Base-by-base conservation (phyloP, 2,797 vertebrate genomes). In the Botia almorhae region DNA sequence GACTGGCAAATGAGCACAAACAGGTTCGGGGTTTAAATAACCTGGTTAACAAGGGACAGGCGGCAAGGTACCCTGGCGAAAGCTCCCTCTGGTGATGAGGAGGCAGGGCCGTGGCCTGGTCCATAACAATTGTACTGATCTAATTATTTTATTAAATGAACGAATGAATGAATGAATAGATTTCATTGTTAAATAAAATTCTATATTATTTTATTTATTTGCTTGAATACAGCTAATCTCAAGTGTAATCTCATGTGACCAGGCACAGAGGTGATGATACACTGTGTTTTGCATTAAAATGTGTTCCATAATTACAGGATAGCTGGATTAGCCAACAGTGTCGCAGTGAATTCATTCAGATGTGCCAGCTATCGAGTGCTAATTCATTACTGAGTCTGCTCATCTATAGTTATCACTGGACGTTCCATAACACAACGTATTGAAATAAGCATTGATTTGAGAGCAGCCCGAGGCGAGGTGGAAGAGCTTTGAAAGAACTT, bases 391-490 rank as follows among this genome's bases (percentile, higher is more conserved):
- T 69, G 85, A 36, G 70, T 79, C 81, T 80, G 79, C 88, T 90
- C 85, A 90, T 88, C 89, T 89, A 86, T 89, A 67, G 83, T 89
- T 89, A 92, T 92, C 89, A 86, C 89, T 90, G 86, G 16, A 74
- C 84, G 76, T 81, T 87, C 76, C 85, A 81, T 84, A 63, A 85
- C 76, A 63, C 81, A 83, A 83, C 86, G 71, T 78, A 90, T 92
- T 92, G 87, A 93, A 88, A 93, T 91, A 61, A 87, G 51, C 78
- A 92, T 93, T 85, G 90, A 93, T 93, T 88, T 80, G 60, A 10
- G 50, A 63, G 23, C 67, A 29, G 76, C 29, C 61, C 56, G 81
- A 74, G 19, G 84, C 82, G 75, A 84, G 84, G 82, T 81, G 82
- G 80, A 82, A 29, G 19, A 10, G 17, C 21, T 48, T 19, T 12